Percentiles rank a stretch among this genome's conserved stretches.
phyloP scores from a whole-genome alignment of 2,113 vertebrate genomes.

The Coracopsis vasa region DNA sequence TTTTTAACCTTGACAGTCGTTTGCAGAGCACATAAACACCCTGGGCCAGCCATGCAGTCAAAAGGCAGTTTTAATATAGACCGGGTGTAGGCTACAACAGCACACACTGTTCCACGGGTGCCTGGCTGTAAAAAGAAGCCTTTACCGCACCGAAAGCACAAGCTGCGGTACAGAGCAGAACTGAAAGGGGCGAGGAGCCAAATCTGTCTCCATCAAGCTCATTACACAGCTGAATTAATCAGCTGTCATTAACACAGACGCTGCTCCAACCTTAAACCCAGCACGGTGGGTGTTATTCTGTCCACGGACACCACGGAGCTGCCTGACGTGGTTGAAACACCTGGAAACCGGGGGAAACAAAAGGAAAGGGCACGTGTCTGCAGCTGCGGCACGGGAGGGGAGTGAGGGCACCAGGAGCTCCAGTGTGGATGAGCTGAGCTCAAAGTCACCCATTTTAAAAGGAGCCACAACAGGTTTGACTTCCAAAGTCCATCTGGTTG shows the following conservation, averaged over 20 bases:
- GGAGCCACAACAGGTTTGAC: neutral
- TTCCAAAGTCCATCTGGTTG: fast-evolving
- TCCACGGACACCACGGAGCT: neutral
- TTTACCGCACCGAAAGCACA: neutral
- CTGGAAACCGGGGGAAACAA: neutral
- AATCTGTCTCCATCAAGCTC: neutral
- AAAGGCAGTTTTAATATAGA: neutral
- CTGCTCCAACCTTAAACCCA: neutral
- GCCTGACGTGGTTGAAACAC: neutral
- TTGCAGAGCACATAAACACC: neutral
- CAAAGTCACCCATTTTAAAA: neutral
- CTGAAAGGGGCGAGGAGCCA: neutral
- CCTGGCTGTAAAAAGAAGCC: neutral
- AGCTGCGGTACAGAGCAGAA: neutral
- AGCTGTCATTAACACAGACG: neutral
- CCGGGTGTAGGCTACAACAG: neutral
- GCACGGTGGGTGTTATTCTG: fast-evolving
- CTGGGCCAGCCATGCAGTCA: neutral
- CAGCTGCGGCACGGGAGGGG: neutral
- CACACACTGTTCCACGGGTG: neutral
- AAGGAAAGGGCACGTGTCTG: neutral
- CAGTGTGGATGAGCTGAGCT: neutral
- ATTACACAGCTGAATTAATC: neutral
- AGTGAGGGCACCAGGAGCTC: fast-evolving
- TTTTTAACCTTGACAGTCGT: neutral